Evolutionary conservation across 1,140 invertebrate genomes (phyloP), one percentile per base, ranked within the genome.

Genomic region (Thaumetopoea pityocampa): DNA sequence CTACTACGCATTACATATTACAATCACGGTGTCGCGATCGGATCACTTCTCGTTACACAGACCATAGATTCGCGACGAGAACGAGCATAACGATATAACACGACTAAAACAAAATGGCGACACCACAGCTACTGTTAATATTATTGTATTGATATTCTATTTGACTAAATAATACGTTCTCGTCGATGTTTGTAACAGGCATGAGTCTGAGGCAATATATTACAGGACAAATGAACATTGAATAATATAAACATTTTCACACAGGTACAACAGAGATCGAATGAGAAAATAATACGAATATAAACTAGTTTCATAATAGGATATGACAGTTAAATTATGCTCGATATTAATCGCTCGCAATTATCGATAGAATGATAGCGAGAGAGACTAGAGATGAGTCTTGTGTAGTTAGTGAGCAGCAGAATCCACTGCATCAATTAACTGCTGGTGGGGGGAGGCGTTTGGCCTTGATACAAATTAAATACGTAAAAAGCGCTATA

Each of bases 231-330:
- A 66, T 68, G 69, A 79, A 81, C 61, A 68, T 73, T 69, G 65
- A 73, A 69, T n/a, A n/a, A n/a, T 73, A 74, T 69, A 74, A 78
- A 80, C 67, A 59, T 67, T 69, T 79, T 71, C 58, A 76, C 65
- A 71, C 77, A 84, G 80, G 80, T 84, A 84, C 80, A 78, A 81
- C 73, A 81, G 80, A 81, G 80, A 84, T 84, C 80, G 81, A 81
- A 80, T 77, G 69, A 80, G 81, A 78, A 64, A 77, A 80, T 84
- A 81, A 81, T 84, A 84, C 74, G 67, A 83, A 80, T 79, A 80
- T 59, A 68, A 83, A 80, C 79, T 83, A 83, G 64, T 56, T 67
- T 77, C 51, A 72, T 69, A 74, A 72, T 66, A 81, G 77, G 79
- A 83, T 81, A 78, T 78, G 67, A 72, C 67, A 32, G 51, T 55